Evolutionary conservation across 2,888 invertebrate species (phyloP).

Genomic region (Amblyteles armatorius): DNA sequence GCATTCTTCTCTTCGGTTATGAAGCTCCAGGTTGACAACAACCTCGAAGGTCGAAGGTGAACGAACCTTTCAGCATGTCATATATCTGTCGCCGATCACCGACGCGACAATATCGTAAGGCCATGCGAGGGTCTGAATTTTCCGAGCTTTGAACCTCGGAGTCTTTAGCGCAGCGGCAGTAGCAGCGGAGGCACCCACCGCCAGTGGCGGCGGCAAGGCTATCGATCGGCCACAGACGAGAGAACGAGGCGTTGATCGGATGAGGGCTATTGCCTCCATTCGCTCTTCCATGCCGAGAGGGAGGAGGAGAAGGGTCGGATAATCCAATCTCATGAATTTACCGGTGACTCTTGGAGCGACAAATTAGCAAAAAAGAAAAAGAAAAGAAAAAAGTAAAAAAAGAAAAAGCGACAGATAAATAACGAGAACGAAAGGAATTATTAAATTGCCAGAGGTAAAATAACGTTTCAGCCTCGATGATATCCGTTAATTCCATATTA

Average conservation of each 20-base stretch:
- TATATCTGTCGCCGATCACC: constrained; percentile 14
- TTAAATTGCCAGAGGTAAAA: not conserved
- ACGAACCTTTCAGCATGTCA: constrained; percentile 44
- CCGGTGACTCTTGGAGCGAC: constrained; percentile 19
- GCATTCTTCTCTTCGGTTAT: constrained; percentile 1
- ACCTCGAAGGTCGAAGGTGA: constrained; percentile 62
- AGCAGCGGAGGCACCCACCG: not conserved
- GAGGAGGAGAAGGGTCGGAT: constrained; percentile 20
- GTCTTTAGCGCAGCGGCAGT: constrained; percentile 50
- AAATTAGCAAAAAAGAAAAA: constrained; percentile 28
- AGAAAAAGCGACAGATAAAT: not conserved
- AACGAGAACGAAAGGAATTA: constrained; percentile 18
- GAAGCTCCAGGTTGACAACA: constrained; percentile 36
- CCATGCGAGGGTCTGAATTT: constrained; percentile 51
- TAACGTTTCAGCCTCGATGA: not conserved
- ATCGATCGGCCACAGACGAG: constrained; percentile 57
- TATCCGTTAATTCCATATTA: not conserved
- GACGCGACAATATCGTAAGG: constrained; percentile 53
- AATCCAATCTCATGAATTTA: constrained; percentile 67
- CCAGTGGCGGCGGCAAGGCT: constrained; percentile 13
- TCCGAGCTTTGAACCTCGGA: constrained; percentile 52
- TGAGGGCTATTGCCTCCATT: constrained; percentile 57
- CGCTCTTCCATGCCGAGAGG: not conserved
- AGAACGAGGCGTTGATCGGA: constrained; percentile 64
- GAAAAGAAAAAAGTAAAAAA: not conserved